Evolutionary conservation across 2,113 vertebrate genomes (phyloP).

Genomic region (Ceratotherium simum): DNA sequence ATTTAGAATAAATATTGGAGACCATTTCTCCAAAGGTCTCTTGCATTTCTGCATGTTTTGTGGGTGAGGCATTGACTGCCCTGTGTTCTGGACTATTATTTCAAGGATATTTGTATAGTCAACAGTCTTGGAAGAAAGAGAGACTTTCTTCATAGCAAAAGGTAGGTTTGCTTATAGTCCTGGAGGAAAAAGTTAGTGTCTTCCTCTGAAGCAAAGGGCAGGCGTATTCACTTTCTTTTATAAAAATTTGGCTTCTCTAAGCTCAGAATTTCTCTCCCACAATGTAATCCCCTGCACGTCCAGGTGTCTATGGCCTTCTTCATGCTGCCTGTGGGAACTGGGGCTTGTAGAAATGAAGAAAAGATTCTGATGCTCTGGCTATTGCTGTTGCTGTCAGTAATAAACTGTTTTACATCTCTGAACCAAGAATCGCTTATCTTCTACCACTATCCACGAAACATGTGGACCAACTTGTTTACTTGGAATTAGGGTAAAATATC

Average conservation of each 20-base stretch:
- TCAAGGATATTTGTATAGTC: background rate
- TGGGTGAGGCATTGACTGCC: background rate
- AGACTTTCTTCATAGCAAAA: background rate
- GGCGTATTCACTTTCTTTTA: background rate
- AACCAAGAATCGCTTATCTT: background rate
- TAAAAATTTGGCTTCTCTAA: background rate
- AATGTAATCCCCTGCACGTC: background rate
- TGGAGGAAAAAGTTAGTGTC: background rate
- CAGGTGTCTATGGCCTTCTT: background rate
- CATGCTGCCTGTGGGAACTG: background rate
- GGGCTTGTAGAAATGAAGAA: background rate
- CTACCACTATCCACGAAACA: background rate
- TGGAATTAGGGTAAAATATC: background rate
- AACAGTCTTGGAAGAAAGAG: background rate
- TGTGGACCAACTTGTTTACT: background rate
- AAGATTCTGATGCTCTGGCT: background rate
- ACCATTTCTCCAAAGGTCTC: background rate
- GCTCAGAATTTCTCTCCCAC: rapidly evolving
- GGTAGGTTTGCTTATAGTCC: background rate
- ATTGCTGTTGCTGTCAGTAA: background rate
- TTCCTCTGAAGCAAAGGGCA: background rate
- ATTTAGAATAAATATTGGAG: background rate
- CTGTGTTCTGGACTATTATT: background rate
- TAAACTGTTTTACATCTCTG: background rate
- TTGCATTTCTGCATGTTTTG: background rate